Evolutionary conservation across 2,888 invertebrate species (phyloP), one percentile per base, ranked within the genome.

Genomic region (Microdon myrmicae): DNA sequence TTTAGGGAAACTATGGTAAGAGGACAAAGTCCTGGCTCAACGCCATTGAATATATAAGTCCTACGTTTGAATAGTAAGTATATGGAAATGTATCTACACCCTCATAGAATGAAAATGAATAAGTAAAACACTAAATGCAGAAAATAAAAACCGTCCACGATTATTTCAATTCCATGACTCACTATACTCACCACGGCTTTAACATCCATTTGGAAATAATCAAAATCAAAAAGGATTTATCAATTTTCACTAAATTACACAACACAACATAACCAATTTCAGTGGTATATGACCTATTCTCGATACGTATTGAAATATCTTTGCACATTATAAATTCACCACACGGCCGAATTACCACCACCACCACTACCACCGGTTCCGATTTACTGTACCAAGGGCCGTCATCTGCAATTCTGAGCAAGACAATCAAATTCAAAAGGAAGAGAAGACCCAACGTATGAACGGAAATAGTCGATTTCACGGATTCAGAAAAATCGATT

Each of bases 401-500:
- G 37, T 37, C 51, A 56, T 41, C 47, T 45, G 49, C 29, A 48
- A 49, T 37, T 43, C 26, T 39, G 13, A 39, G 19, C 37, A 44
- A 38, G 23, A 29, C 28, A 25, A 37, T 54, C 19, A 32, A 43
- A 35, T 23, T 23, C 47, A 23, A 35, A 5, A 12, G 6, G 20
- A 32, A 8, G 7, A 45, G 32, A 8, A 16, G 9, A 7, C 4
- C 9, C 29, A 37, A 31, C 19, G 25, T 23, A 12, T 14, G 17
- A 17, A 17, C 12, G 23, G n/a, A 43, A 31, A 45, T 45, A 51
- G 32, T 20, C 45, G 26, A 51, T 51, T 39, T 55, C 23, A 31
- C 41, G 32, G 55, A n/a, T 49, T 48, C 41, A 53, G 64, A 64
- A 64, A 64, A 64, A 64, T 64, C 64, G 64, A 64, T 64, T 64